These are phyloP conservation scores for Lasiurus cinereus DNA, from an alignment of 2,113 vertebrate genomes.

Conservation along the genomic window DNA sequence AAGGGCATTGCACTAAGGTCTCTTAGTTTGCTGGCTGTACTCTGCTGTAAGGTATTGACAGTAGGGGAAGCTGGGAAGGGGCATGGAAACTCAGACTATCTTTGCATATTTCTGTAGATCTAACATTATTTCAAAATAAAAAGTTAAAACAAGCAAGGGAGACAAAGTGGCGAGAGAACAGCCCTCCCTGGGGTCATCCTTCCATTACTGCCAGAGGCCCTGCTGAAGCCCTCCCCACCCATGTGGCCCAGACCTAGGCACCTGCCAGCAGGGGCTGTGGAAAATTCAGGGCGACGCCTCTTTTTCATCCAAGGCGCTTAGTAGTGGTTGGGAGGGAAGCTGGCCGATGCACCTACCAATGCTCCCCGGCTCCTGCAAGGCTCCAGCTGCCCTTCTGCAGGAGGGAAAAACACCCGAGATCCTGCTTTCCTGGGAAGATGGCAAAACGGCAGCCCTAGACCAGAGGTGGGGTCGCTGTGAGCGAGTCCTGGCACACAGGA, in stretches of 20 bases:
- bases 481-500: neutral
- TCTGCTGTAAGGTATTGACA: no score
- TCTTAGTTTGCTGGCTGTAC: neutral
- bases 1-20: fast-evolving
- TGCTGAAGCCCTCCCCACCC: fast-evolving
- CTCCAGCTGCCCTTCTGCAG: neutral
- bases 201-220: neutral
- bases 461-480: fast-evolving
- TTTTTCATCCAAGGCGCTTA: fast-evolving
- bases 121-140: neutral
- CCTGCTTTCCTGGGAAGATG: neutral
- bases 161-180: neutral
- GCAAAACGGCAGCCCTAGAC: no score
- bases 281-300: fast-evolving
- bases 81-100: neutral
- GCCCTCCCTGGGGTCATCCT: neutral
- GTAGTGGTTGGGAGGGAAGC: neutral
- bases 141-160: neutral
- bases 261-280: neutral
- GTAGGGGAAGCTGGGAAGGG: neutral
- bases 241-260: neutral
- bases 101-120: neutral
- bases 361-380: neutral
- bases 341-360: neutral
- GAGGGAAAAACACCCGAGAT: neutral